phyloP scores from a whole-genome alignment of 2,888 invertebrate genomes.

The Dicranocentrus wangi region DNA sequence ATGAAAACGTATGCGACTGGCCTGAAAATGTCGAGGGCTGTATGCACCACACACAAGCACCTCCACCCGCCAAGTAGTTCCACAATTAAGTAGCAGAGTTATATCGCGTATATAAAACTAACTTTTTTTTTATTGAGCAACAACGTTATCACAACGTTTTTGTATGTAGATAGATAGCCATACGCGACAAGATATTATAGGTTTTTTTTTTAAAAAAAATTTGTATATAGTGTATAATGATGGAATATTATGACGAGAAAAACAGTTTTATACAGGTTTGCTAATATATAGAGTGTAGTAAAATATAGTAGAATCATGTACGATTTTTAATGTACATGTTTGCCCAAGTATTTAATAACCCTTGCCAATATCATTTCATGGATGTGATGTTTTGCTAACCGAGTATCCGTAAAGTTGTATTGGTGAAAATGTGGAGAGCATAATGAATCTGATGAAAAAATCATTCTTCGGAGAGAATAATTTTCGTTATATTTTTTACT shows the following conservation, averaged over 20 bases:
- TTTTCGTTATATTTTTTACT: background rate
- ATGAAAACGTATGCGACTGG: conserved; percentile 95
- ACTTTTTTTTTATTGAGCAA: background rate
- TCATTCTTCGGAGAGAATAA: background rate
- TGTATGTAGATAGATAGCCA: background rate
- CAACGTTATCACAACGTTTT: background rate
- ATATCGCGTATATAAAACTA: background rate
- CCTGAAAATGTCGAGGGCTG: conserved; percentile 95
- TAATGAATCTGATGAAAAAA: conserved; percentile 5
- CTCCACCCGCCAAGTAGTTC: conserved; percentile 58
- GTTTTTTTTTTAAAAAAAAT: too few relatives aligned
- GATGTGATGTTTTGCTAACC: conserved; percentile 4
- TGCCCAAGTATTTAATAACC: conserved; percentile 23
- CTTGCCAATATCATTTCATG: conserved; percentile 10
- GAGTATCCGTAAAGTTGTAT: conserved; percentile 6
- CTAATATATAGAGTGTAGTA: too few relatives aligned
- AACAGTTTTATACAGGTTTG: too few relatives aligned
- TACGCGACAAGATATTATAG: background rate
- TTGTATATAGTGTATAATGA: conserved; percentile 16
- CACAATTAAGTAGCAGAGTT: conserved; percentile 23
- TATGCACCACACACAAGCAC: conserved; percentile 74
- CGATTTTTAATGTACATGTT: conserved; percentile 2
- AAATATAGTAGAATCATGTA: background rate
- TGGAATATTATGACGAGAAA: background rate
- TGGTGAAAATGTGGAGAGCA: conserved; percentile 21